Evolutionary conservation across 1,140 invertebrate species (phyloP), one percentile per base, ranked within the genome.

Genomic region (Calliphora vicina): DNA sequence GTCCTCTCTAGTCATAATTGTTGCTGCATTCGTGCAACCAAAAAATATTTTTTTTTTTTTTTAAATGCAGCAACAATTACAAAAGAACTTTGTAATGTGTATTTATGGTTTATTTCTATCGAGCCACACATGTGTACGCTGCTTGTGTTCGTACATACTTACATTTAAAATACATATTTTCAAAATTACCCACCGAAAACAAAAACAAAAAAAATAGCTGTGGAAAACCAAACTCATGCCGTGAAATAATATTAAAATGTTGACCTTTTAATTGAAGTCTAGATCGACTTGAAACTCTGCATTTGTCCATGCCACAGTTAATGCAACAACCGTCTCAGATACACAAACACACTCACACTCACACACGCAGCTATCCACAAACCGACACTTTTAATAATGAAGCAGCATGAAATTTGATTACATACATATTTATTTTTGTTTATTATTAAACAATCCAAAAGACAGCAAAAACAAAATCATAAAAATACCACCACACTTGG

Each of bases 201-300:
- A 15, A 61, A 61, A 61, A 61, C n/a, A 67, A 23, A 25, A 67
- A 67, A 8, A 4, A 23, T 23, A 23, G 23, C 23, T 9, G 23
- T 10, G 23, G 61, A 67, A 6, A 57, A 67, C 6, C 8, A 67
- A 67, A 67, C 61, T n/a, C 23, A 78, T 78, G 74, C 20, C 74
- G 74, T 78, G 74, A 78, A 78, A 78, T 9, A 43, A 26, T 29
- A 78, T 29, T 43, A 78, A 78, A 78, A 42, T 45, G 74, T 78
- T 78, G 74, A 78, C 74, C 74, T 78, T 78, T 78, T 43, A 43
- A 78, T 78, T 78, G 74, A 78, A 78, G 35, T 78, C 42, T 67
- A 20, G 17, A 17, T 76, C 20, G 27, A 76, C 73, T 57, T 15
- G 1, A 57, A 17, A 57, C 15, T 17, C 15, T n/a, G 50, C 15